These are phyloP conservation scores for Cairina moschata DNA, from an alignment of 2,113 vertebrate species.

Conservation along the genomic window DNA sequence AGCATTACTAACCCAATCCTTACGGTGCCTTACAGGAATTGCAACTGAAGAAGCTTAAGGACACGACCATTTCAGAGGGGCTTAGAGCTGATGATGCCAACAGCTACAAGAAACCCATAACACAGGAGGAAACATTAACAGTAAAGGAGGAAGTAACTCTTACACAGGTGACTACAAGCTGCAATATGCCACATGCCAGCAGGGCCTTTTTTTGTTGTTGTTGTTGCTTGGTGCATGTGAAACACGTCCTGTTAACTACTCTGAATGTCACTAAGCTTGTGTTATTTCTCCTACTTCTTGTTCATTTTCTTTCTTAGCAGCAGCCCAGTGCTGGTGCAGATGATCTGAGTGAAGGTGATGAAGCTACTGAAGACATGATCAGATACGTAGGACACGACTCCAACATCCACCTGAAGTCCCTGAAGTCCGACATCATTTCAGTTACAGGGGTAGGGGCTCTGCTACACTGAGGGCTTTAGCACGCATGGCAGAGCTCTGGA, in stretches of 20 bases:
- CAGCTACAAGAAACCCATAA: neutral
- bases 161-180: neutral
- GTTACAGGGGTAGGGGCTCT: conserved; percentile 74
- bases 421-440: conserved; percentile 53
- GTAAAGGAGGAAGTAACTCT: neutral
- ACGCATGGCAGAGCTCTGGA: neutral
- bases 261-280: neutral
- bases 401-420: conserved; percentile 73
- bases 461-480: neutral
- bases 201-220: neutral
- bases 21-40: neutral
- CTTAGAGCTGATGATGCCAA: neutral
- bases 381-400: conserved; percentile 78
- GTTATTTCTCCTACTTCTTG: neutral
- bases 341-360: neutral
- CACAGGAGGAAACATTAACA: neutral
- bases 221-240: neutral
- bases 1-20: neutral
- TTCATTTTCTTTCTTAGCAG: neutral
- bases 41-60: neutral
- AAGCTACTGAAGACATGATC: conserved; percentile 35
- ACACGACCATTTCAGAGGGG: neutral
- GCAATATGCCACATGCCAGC: neutral
- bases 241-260: neutral
- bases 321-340: neutral